phyloP scores from a whole-genome alignment of 2,113 vertebrate genomes.

The Eurypyga helias region DNA sequence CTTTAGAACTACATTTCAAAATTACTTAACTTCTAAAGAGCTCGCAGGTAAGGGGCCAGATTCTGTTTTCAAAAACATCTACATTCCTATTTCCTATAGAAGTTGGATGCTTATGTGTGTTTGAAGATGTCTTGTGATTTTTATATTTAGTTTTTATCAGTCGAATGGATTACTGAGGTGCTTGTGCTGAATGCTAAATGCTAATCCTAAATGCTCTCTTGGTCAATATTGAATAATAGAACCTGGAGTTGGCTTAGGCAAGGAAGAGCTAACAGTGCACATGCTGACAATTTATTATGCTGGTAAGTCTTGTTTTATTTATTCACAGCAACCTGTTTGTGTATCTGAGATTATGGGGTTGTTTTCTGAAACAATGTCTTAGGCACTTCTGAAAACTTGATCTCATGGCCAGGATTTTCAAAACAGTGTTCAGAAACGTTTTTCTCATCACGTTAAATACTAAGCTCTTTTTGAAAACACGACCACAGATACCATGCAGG shows the following conservation, averaged over 20 bases:
- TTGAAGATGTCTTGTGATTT: not conserved
- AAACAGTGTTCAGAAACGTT: not conserved
- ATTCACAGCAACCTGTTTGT: not conserved
- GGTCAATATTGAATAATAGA: not conserved
- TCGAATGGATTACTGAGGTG: not conserved
- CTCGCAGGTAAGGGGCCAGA: not conserved
- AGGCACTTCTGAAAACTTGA: not conserved
- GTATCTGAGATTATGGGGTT: not conserved
- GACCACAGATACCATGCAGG: not conserved
- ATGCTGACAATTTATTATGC: not conserved
- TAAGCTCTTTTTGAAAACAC: not conserved
- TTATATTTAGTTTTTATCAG: not conserved
- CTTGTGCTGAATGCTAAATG: not conserved
- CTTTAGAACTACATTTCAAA: not conserved
- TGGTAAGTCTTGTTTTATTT: not conserved
- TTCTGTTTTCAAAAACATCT: not conserved
- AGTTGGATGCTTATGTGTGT: not conserved
- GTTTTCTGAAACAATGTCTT: not conserved
- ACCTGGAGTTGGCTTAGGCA: not conserved
- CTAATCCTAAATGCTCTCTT: not conserved
- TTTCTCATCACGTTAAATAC: not conserved
- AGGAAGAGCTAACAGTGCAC: not conserved
- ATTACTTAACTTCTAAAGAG: not conserved
- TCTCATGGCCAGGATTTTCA: not conserved
- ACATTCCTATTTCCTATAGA: not conserved